Percentiles rank a stretch among this genome's conserved stretches.
Evolutionary conservation across 2,888 invertebrate genomes (phyloP).

Genomic region (Belgica antarctica): DNA sequence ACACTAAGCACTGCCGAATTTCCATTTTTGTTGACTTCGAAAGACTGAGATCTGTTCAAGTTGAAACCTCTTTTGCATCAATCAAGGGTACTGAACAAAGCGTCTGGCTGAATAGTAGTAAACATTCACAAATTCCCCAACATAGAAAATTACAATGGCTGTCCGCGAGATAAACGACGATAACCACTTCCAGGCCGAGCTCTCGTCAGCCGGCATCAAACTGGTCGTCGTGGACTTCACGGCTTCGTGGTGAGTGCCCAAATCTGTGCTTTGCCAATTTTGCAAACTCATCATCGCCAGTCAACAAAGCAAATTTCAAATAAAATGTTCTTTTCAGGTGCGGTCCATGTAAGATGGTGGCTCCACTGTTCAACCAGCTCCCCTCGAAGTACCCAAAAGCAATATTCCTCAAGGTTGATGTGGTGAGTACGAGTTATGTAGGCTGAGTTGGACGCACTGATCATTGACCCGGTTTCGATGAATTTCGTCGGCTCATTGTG

Average conservation of each 20-base stretch:
- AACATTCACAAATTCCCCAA: no score
- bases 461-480: no score
- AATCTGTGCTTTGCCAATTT: background rate
- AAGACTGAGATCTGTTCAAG: no score
- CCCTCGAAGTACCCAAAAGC: conserved; percentile 84
- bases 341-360: conserved; percentile 92
- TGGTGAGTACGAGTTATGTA: conserved; percentile 13
- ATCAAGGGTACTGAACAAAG: no score
- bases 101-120: no score
- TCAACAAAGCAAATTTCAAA: background rate
- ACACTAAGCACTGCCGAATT: background rate
- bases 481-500: no score
- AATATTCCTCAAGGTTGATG: conserved; percentile 80
- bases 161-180: conserved; percentile 71
- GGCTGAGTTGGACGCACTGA: background rate
- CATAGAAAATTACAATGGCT: conserved; percentile 56
- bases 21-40: no score
- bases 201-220: conserved; percentile 80
- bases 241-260: conserved; percentile 73
- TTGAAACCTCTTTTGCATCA: no score
- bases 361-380: conserved; percentile 86
- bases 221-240: conserved; percentile 93
- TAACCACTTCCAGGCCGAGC: conserved; percentile 78
- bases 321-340: conserved; percentile 66
- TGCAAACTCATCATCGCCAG: conserved; percentile 31